Evolutionary conservation across 2,797 vertebrate genomes (phyloP), one percentile per base, ranked within the genome.

Genomic region (Euphonia xanthogaster): DNA sequence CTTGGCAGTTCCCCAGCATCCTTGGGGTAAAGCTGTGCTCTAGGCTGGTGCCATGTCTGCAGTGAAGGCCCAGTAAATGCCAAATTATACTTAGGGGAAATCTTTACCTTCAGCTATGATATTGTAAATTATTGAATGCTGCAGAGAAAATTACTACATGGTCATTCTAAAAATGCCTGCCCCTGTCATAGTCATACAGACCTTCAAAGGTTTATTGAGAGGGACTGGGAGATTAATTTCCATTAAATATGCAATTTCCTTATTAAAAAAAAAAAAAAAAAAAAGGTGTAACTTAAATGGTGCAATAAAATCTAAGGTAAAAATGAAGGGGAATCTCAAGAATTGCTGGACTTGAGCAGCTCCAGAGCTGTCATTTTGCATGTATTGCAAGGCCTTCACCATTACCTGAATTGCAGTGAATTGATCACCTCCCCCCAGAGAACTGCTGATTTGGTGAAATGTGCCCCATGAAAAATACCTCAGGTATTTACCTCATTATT

Each of bases 31-130:
- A 86, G 82, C 0, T 40, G 54, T 95, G 92, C 95, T 97, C 30
- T 44, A 88, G 87, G 67, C 87, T 94, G 63, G 86, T 97, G 94
- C 94, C 90, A 87, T 80, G 91, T 95, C 92, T 98, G 96, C 95
- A 96, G 35, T 65, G 84, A 97, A 97, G 96, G 55, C 61, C 83
- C 2, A 9, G 58, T 50, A 89, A 95, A 91, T 95, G 93, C 97
- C 97, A 97, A 97, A 97, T 96, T 91, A 85, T 77, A 67, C 96
- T 94, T 91, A 79, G 90, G 96, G 94, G 97, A 96, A 97, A 96
- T 94, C 93, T 87, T 89, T 94, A 83, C 74, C 42, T 94, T 95
- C 1, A 0, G 91, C 87, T 95, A 57, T 51, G 88, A 89, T 96
- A 93, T 33, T 95, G 89, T 83, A 90, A 95, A 92, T 96, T 97